Percentiles rank a stretch among this genome's conserved stretches.
Conservation (phyloP, 2,113 vertebrate species). For the Lagenorhynchus albirostris region DNA sequence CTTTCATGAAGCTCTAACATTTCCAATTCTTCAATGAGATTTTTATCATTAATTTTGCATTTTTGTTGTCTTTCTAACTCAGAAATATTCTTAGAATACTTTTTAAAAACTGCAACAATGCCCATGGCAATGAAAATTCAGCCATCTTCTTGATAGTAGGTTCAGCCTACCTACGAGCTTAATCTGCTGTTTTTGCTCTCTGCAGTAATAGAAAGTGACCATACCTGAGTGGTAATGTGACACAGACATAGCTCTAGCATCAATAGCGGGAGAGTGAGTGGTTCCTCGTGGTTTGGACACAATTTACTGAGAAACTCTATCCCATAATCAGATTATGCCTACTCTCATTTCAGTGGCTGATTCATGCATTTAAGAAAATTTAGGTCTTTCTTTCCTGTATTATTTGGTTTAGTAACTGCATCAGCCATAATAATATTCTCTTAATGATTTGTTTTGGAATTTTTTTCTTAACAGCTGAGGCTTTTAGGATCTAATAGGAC, state of each 20-base stretch:
- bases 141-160: not conserved
- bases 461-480: not conserved
- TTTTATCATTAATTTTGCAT: not conserved
- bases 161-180: not conserved
- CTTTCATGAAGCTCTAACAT: not conserved
- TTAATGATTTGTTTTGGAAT: not conserved
- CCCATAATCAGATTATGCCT: not conserved
- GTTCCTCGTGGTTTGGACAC: not conserved
- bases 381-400: not conserved
- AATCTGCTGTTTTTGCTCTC: not conserved
- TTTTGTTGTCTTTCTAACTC: not conserved
- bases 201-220: not conserved
- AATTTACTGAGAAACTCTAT: not conserved
- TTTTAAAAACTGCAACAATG: constrained; percentile 31
- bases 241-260: not conserved
- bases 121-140: constrained; percentile 4
- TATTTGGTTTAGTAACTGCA: not conserved
- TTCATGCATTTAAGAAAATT: not conserved
- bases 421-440: not conserved
- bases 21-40: not conserved
- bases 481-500: not conserved
- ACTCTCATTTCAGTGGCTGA: not conserved
- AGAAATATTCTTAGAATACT: not conserved
- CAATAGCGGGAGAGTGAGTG: not conserved
- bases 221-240: not conserved